A percentile compares a stretch with the other conserved stretches of the same genome.
Conservation (phyloP, 2,888 invertebrate genomes). For the Stictocephala bisonia region DNA sequence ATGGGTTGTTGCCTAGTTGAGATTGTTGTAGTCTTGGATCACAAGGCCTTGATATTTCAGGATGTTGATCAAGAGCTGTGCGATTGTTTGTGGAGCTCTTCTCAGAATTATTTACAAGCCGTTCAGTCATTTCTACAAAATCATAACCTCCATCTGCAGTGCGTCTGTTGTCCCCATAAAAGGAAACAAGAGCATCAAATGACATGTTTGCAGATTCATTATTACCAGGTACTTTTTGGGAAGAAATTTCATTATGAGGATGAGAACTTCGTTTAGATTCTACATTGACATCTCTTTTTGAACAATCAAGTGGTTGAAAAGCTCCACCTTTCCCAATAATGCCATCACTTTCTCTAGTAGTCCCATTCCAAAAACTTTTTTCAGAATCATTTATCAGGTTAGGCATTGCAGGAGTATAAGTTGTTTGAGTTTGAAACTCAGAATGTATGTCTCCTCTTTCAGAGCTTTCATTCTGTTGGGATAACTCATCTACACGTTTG, state of each 20-base stretch:
- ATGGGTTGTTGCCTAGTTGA: conserved; percentile 30
- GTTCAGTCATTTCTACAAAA: conserved; percentile 52
- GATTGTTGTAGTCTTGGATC: conserved; percentile 42
- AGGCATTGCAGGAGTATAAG: conserved; percentile 21
- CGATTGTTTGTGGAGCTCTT: conserved; percentile 35
- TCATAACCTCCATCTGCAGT: conserved; percentile 47
- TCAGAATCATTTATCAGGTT: conserved; percentile 13
- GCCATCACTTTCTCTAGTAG: conserved; percentile 24
- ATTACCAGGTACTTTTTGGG: conserved; percentile 15
- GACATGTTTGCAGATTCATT: conserved; percentile 22
- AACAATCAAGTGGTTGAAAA: conserved; percentile 41
- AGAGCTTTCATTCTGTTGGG: background rate
- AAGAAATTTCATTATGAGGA: conserved; percentile 5
- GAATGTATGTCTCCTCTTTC: background rate
- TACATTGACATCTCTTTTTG: conserved; percentile 39
- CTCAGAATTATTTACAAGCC: conserved; percentile 49
- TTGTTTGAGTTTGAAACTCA: conserved; percentile 15
- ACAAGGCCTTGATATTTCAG: conserved; percentile 29
- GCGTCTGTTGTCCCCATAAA: conserved; percentile 44
- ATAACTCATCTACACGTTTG: conserved; percentile 25
- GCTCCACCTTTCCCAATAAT: conserved; percentile 38
- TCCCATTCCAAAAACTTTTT: conserved; percentile 39
- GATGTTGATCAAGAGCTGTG: background rate
- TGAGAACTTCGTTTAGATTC: conserved; percentile 32
- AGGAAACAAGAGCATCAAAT: conserved; percentile 39